phyloP scores from a whole-genome alignment of 2,888 invertebrate genomes.

The Toxonevra muliebris region DNA sequence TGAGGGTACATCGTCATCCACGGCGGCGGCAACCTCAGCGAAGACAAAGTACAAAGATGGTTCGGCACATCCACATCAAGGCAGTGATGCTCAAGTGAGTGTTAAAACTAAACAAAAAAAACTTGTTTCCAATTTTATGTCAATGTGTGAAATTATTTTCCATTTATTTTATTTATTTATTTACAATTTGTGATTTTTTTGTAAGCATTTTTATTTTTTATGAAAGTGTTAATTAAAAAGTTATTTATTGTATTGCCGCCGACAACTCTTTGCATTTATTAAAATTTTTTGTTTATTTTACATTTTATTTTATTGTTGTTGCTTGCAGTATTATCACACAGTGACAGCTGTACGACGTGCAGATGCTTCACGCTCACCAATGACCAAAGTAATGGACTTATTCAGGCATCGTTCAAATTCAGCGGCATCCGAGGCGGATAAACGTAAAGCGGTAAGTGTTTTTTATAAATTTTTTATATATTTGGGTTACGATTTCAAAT shows the following conservation, averaged over 20 bases:
- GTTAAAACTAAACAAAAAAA: not conserved
- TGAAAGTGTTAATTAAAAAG: not conserved
- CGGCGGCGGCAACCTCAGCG: conserved; percentile 45
- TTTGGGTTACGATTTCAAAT: no score
- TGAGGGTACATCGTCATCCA: conserved; percentile 42
- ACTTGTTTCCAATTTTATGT: not conserved
- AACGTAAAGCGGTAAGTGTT: conserved; percentile 77
- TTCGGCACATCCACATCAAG: conserved; percentile 76
- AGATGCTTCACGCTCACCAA: conserved; percentile 75
- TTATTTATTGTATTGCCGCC: not conserved
- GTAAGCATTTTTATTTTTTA: not conserved
- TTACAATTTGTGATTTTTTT: not conserved
- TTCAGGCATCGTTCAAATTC: conserved; percentile 81
- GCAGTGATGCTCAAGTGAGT: conserved; percentile 66
- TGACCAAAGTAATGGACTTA: conserved; percentile 92
- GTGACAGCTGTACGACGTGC: conserved; percentile 73
- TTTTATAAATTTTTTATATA: no score
- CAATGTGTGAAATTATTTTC: not conserved
- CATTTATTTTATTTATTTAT: not conserved
- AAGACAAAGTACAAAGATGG: conserved; percentile 71
- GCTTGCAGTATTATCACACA: conserved; percentile 75
- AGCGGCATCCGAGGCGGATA: conserved; percentile 75
- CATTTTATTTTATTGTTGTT: not conserved
- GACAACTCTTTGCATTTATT: not conserved
- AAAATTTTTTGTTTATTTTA: no score